These are phyloP conservation scores for Lasioglossum lativentre DNA, from an alignment of 2,888 invertebrate species.

Conservation along the genomic window DNA sequence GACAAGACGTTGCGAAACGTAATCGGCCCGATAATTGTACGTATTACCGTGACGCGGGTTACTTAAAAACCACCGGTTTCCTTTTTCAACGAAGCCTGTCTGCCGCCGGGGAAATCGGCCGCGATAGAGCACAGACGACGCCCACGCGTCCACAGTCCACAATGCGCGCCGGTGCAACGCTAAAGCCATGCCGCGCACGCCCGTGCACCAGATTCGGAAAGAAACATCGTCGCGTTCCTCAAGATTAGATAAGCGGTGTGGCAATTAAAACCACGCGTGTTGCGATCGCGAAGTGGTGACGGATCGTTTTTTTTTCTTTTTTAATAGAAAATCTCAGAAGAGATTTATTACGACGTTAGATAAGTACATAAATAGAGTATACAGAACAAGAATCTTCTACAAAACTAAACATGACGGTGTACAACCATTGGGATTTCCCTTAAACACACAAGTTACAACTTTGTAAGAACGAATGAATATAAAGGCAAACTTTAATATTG, in stretches of 20 bases:
- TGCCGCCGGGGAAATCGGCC: constrained; percentile 4
- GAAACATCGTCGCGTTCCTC: constrained; percentile 51
- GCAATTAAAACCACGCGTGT: constrained; percentile 48
- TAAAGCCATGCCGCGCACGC: constrained; percentile 8
- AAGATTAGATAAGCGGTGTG: constrained; percentile 69
- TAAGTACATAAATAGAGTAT: no score
- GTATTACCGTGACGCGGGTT: neutral
- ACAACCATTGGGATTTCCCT: no score
- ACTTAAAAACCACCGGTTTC: neutral
- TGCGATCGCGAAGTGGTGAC: neutral
- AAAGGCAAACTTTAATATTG: no score
- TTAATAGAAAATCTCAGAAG: no score
- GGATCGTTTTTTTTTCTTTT: no score
- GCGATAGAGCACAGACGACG: constrained; percentile 19
- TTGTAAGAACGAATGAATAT: no score
- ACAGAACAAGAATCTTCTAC: no score
- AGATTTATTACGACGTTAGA: no score
- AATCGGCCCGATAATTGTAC: constrained; percentile 33
- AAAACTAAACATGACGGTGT: no score
- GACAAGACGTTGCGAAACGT: constrained; percentile 21
- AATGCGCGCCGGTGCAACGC: neutral
- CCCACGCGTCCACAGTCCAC: neutral
- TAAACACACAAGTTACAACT: no score
- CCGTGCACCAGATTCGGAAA: constrained; percentile 40
- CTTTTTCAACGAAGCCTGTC: neutral